Base-by-base conservation (phyloP, 2,113 vertebrate species). In the Orthonyx spaldingii region DNA sequence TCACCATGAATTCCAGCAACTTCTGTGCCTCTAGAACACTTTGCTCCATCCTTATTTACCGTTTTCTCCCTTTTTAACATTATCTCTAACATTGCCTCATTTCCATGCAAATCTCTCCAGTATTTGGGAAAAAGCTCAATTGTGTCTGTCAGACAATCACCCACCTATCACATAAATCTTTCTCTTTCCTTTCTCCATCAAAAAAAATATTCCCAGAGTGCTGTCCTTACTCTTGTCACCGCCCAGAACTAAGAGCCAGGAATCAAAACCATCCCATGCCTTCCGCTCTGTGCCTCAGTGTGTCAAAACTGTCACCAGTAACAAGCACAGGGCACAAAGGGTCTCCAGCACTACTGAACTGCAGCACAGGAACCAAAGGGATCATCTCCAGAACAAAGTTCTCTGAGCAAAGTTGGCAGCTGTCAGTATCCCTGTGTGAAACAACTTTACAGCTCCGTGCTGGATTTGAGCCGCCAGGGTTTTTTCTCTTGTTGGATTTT, bases 181-280 rank as follows among this genome's bases (percentile, higher is more conserved):
- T 46, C 53, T 81, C 64, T 72, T 80, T 65, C 56, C 53, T 93
- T 93, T 89, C 52, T 92, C 90, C 86, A 87, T 52, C 78, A 65
- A 90, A 94, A 90, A 90, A 42, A 68, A 10, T 6, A 75, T 64
- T 55, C 77, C 52, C 63, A 39, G 57, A 79, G 66, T 26, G 30
- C 32, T 87, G 66, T 18, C 89, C 70, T 91, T 37, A n/a, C 65
- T 84, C 75, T 87, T 78, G 86, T 66, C 84, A 75, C 70, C 22
- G 49, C 52, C 66, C 35, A 10, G 22, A 6, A 6, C 57, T 89
- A 84, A 97, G 68, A 75, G 23, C 28, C 61, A 83, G 46, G 57
- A 84, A 97, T 91, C 90, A 96, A 97, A 98, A 59, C 50, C 94
- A 75, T 64, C 42, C 84, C 56, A 60, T 72, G 94, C 91, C 86